Conservation (phyloP, 2,888 invertebrate genomes). For the Hypena proboscidalis region DNA sequence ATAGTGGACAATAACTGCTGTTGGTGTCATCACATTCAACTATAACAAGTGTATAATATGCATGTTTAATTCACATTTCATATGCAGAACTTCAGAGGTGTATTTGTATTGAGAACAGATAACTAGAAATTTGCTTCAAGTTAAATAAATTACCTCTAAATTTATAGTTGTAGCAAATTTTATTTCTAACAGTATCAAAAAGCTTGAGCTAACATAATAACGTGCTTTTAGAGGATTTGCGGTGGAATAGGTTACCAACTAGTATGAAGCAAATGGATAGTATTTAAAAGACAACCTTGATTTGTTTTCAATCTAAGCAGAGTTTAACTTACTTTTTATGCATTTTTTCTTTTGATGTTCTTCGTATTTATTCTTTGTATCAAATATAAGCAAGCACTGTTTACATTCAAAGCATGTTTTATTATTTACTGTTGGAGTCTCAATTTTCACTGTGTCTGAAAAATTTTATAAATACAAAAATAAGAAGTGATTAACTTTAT, state of each 20-base stretch:
- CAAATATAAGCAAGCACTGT: conserved; percentile 51
- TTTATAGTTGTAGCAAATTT: neutral
- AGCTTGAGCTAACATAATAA: no score
- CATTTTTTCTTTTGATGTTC: conserved; percentile 45
- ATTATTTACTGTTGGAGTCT: conserved; percentile 27
- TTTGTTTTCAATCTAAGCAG: neutral
- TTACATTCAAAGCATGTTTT: conserved; percentile 47
- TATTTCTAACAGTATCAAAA: no score
- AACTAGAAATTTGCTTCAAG: no score
- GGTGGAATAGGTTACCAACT: no score
- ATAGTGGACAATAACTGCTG: conserved; percentile 68
- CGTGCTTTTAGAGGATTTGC: no score
- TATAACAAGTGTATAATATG: no score
- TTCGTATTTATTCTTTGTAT: conserved; percentile 45
- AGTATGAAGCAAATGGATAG: no score
- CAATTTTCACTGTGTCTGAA: conserved; percentile 57
- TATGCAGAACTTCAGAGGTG: no score
- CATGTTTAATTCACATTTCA: no score
- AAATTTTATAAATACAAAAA: conserved; percentile 9
- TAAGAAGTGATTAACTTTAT: no score
- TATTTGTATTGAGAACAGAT: no score
- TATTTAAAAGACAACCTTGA: neutral
- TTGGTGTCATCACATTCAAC: conserved; percentile 61
- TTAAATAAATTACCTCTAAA: no score
- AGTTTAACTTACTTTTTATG: conserved; percentile 11